phyloP scores from a whole-genome alignment of 2,888 invertebrate genomes.

The Drosophila affinis region DNA sequence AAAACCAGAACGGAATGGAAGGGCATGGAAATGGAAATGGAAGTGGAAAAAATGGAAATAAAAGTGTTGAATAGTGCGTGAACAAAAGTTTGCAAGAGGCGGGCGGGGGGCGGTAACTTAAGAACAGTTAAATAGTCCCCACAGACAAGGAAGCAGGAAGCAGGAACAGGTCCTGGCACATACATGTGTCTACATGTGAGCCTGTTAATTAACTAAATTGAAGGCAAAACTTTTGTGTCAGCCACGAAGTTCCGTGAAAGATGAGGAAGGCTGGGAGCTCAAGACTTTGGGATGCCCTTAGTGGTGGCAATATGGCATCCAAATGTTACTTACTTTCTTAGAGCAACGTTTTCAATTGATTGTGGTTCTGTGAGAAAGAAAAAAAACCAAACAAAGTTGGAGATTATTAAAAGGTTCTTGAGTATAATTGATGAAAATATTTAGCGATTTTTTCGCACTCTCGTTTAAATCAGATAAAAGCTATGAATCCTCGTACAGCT shows the following conservation, averaged over 20 bases:
- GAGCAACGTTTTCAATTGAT: background rate
- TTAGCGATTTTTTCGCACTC: no score
- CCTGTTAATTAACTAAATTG: constrained; percentile 73
- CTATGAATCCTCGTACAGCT: background rate
- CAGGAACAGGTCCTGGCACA: constrained; percentile 9
- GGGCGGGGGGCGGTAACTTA: background rate
- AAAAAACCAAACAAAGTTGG: background rate
- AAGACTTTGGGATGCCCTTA: background rate
- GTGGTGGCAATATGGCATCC: background rate
- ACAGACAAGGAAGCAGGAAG: constrained; percentile 38
- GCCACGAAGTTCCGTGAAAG: constrained; percentile 1
- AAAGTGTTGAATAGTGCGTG: constrained; percentile 33
- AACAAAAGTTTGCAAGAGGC: constrained; percentile 16
- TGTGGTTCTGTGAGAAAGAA: background rate
- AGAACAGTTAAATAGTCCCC: constrained; percentile 57
- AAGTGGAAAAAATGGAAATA: constrained; percentile 23
- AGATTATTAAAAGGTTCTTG: background rate
- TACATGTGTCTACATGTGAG: constrained; percentile 27
- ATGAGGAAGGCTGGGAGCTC: background rate
- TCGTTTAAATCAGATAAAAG: background rate
- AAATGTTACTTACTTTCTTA: background rate
- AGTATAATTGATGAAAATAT: background rate
- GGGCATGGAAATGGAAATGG: background rate
- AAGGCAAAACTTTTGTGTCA: constrained; percentile 59
- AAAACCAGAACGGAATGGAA: no score